Evolutionary conservation across 2,113 vertebrate genomes (phyloP).

Genomic region (Cyprinodon variegatus): DNA sequence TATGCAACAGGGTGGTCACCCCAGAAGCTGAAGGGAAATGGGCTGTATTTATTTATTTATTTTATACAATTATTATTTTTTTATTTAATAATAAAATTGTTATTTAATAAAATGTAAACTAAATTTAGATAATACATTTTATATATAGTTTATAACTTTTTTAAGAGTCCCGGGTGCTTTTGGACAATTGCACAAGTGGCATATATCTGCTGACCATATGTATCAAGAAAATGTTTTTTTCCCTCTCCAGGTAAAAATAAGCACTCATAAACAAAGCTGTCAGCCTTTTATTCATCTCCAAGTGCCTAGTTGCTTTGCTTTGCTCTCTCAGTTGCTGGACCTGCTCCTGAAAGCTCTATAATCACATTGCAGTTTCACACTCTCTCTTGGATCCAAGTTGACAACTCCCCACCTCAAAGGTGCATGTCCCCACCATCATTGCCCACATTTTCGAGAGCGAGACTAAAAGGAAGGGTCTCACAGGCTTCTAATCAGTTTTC

Average conservation of each 20-base stretch:
- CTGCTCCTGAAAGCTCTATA: slow-evolving; percentile 51
- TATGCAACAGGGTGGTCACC: too few relatives aligned
- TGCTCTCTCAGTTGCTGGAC: slow-evolving; percentile 48
- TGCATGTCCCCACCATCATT: slow-evolving; percentile 49
- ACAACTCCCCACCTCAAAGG: slow-evolving; percentile 45
- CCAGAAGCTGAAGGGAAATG: too few relatives aligned
- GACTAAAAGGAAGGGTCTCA: slow-evolving; percentile 45
- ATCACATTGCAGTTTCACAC: slow-evolving; percentile 48
- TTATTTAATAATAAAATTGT: too few relatives aligned
- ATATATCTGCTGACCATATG: not conserved
- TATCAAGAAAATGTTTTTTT: slow-evolving; percentile 13
- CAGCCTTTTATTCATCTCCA: slow-evolving; percentile 41
- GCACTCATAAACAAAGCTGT: slow-evolving; percentile 19
- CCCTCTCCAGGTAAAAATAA: slow-evolving; percentile 13
- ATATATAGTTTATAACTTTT: not conserved
- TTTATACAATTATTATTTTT: not conserved
- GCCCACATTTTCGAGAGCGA: slow-evolving; percentile 46
- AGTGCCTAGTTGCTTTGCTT: slow-evolving; percentile 27
- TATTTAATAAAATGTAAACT: too few relatives aligned
- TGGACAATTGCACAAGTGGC: slow-evolving; percentile 25
- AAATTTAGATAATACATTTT: too few relatives aligned
- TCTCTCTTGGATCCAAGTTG: slow-evolving; percentile 46
- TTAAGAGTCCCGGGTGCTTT: slow-evolving; percentile 16
- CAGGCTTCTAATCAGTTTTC: slow-evolving; percentile 56
- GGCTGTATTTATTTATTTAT: not conserved